Evolutionary conservation across 2,888 invertebrate species (phyloP), one percentile per base, ranked within the genome.

Genomic region (Microctonus aethiopoides): DNA sequence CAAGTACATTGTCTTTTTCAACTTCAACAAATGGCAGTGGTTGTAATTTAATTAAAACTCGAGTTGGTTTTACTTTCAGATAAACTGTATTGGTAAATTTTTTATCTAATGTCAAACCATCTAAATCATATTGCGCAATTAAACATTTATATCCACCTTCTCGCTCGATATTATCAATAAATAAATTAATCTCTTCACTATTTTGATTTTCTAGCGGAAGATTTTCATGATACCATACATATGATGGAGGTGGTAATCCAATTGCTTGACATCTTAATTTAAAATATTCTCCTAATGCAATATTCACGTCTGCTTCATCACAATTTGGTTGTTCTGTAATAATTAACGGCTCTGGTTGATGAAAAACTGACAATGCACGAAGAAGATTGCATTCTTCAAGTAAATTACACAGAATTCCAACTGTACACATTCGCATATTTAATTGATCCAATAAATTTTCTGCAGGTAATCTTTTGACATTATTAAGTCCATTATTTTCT

Each of bases 241-340:
- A 86, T 63, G 36, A 76, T 0, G 85, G 85, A 0, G 80, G 79
- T 64, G 85, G 86, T 61, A 86, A 75, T 13, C 85, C 83, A 1
- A 29, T 62, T 9, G 84, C 86, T 76, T 75, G 72, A 34, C 84
- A 86, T 1, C 64, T 71, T 7, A 86, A 74, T 10, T 39, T 71
- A 32, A 85, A 65, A 11, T 16, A 61, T 9, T 75, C 68, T 0
- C 80, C 80, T 16, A 83, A 41, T 1, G 72, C 70, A 57, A 83
- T 34, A 56, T 72, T 70, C 26, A 77, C 65, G 16, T 67, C 68
- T 9, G 59, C 26, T 41, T 67, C 60, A 9, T 72, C 57, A 7
- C 5, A 54, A 26, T 78, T 75, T 2, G 85, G 85, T 24, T 85
- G 82, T 36, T 36, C 68, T 20, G 71, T 68, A 57, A 85, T 83